Evolutionary conservation across 2,797 vertebrate genomes (phyloP), one percentile per base, ranked within the genome.

Genomic region (Macropus fuliginosus): DNA sequence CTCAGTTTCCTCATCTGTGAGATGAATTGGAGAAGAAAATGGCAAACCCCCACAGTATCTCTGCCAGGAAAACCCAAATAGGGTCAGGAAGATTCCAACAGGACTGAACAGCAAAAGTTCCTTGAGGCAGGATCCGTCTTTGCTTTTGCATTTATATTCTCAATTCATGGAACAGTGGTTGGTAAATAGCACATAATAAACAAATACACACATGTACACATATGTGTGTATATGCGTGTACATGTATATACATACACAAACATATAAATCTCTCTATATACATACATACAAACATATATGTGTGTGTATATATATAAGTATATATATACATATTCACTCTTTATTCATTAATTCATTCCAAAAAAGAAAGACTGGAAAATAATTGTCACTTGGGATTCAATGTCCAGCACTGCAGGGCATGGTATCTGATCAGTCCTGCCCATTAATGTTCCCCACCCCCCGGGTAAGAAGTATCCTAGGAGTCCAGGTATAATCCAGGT

Each of bases 121-220:
- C 56, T 57, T 57, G 28, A 57, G 28, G 56, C 5, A 31, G 31
- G 11, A 62, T 29, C 31, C 13, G 29, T 62, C 59, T 14, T 6
- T 31, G 29, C 4, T 28, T 56, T 56, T 56, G 56, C 27, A 16
- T 55, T 55, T 55, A 55, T 55, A 16, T 11, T 62, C 59, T 9
- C 93, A 59, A 40, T 96, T 13, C 95, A 91, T 91, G 89, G 55
- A 93, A 94, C 40, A 57, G 11, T 90, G 50, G 66, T 97, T 54
- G 90, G 16, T 92, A 95, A 89, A 52, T 87, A 66, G n/a, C 66
- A 92, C 24, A 3, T 54, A 56, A 59, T 81, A 31, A 62, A 59
- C 29, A 59, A 62, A 62, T 12, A 24, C 3, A 57, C 8, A 8
- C 27, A 28, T 9, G 27, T 10, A 9, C 16, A 16, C 8, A 28